Conservation (phyloP, 2,888 invertebrate species). For the Pocota personata region DNA sequence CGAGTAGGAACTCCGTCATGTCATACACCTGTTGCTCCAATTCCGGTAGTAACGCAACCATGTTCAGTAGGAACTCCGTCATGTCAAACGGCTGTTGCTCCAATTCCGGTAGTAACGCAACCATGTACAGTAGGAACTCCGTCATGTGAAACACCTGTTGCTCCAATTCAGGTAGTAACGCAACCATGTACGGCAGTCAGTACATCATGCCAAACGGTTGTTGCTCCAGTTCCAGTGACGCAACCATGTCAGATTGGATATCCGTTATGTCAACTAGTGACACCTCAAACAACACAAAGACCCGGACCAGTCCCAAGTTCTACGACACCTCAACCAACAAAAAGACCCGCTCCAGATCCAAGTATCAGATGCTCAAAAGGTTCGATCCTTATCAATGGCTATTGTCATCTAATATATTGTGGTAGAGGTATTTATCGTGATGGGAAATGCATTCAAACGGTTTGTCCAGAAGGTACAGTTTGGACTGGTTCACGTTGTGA, state of each 20-base stretch:
- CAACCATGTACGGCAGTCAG: neutral
- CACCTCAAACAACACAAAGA: slow-evolving; percentile 9
- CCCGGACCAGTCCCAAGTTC: neutral
- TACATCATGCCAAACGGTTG: neutral
- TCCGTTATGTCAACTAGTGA: neutral
- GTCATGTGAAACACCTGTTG: neutral
- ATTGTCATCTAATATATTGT: slow-evolving; percentile 78
- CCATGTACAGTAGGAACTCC: neutral
- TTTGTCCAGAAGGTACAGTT: slow-evolving; percentile 76
- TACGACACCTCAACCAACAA: slow-evolving; percentile 12
- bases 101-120: neutral
- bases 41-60: neutral
- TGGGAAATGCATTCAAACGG: slow-evolving; percentile 74
- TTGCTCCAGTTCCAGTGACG: neutral
- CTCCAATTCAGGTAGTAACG: neutral
- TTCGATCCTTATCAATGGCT: slow-evolving; percentile 71
- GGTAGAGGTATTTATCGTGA: slow-evolving; percentile 71
- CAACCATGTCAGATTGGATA: neutral
- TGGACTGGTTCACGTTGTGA: slow-evolving; percentile 77
- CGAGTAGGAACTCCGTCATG: neutral
- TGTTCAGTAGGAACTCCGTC: neutral
- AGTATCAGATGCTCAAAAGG: slow-evolving; percentile 75
- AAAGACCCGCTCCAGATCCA: slow-evolving; percentile 41
- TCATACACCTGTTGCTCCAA: neutral
- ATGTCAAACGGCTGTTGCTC: neutral